Evolutionary conservation across 1,140 invertebrate species (phyloP).

Genomic region (Eupristina koningsbergeri): DNA sequence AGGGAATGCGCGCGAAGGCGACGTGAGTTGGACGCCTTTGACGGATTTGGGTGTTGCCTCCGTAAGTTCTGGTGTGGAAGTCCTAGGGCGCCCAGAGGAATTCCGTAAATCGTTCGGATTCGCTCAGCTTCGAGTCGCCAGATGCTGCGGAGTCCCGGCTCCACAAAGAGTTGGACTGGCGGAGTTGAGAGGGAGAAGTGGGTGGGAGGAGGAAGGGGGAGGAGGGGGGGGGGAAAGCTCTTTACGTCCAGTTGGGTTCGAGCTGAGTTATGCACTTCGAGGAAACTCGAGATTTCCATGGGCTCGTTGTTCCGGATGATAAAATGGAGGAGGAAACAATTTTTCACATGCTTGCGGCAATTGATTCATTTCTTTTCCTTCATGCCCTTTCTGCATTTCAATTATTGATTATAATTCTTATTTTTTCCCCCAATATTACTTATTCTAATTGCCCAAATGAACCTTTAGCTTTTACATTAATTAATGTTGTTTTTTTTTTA

Average conservation of each 20-base stretch:
- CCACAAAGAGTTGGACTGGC: neutral
- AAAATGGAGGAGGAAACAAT: neutral
- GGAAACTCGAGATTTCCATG: constrained; percentile 23
- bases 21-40: neutral
- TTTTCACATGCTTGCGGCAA: neutral
- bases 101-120: constrained; percentile 31
- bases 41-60: neutral
- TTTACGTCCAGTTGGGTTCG: neutral
- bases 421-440: too few species aligned
- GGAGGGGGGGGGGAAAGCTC: neutral
- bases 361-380: neutral
- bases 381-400: too few species aligned
- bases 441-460: too few species aligned
- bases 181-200: too few species aligned
- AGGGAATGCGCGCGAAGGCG: neutral
- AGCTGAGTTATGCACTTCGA: constrained; percentile 17
- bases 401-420: too few species aligned
- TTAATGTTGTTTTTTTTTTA: too few species aligned
- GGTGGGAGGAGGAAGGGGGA: too few species aligned
- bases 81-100: constrained; percentile 10
- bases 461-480: too few species aligned
- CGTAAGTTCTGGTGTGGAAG: neutral
- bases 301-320: neutral
- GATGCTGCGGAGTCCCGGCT: neutral
- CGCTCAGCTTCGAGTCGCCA: neutral